A percentile compares a stretch with the other conserved stretches of the same genome.
Evolutionary conservation across 1,140 invertebrate genomes (phyloP).

Genomic region (Hyphantria cunea): DNA sequence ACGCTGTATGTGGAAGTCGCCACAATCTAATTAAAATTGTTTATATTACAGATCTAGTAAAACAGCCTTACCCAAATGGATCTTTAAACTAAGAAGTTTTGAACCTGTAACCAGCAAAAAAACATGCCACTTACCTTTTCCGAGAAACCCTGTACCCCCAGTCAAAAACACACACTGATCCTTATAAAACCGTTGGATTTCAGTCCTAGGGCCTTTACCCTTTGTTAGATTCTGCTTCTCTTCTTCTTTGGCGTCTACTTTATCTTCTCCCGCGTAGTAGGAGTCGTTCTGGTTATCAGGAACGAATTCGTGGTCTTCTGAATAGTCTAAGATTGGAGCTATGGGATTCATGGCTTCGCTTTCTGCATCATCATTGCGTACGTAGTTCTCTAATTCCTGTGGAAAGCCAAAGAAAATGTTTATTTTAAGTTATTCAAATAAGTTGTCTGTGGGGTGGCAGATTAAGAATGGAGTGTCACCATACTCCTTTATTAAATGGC

Average conservation of each 20-base stretch:
- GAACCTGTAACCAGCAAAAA: slow-evolving; percentile 1
- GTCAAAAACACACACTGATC: slow-evolving; percentile 86
- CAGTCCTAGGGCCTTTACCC: slow-evolving; percentile 65
- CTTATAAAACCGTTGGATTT: slow-evolving; percentile 84
- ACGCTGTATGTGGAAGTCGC: too few species aligned
- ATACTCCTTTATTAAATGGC: too few species aligned
- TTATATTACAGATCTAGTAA: too few species aligned
- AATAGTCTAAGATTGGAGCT: slow-evolving; percentile 67
- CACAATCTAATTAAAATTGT: too few species aligned
- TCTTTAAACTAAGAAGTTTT: too few species aligned
- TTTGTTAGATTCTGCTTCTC: slow-evolving; percentile 62
- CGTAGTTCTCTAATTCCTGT: slow-evolving; percentile 67
- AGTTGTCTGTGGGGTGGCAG: background rate
- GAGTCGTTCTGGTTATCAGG: slow-evolving; percentile 62
- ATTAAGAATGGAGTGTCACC: background rate
- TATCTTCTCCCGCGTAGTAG: slow-evolving; percentile 66
- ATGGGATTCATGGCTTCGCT: slow-evolving; percentile 66
- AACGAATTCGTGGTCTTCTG: slow-evolving; percentile 73
- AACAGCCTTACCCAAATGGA: too few species aligned
- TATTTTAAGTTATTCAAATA: background rate
- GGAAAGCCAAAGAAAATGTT: background rate
- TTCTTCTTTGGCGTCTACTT: slow-evolving; percentile 58
- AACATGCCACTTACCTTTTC: slow-evolving; percentile 83
- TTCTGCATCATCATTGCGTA: slow-evolving; percentile 53
- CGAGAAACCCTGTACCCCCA: slow-evolving; percentile 90